Conservation (phyloP, 1,140 invertebrate species). For the Pteromalus puparum region DNA sequence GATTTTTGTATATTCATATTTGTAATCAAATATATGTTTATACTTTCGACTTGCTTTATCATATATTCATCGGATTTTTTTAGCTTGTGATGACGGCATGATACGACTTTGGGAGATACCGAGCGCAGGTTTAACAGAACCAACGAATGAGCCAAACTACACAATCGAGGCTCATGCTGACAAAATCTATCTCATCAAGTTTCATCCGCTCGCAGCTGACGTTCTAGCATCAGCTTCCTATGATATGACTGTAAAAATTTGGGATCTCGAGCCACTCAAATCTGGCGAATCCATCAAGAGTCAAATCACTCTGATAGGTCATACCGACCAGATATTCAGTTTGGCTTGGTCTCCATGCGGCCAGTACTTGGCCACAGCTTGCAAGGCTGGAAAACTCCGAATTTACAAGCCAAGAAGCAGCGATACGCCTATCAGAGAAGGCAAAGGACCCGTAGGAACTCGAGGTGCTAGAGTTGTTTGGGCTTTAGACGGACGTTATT, state of each 20-base stretch:
- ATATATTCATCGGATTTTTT: not conserved
- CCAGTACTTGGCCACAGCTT: slow-evolving; percentile 87
- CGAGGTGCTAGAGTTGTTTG: slow-evolving; percentile 91
- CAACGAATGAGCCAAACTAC: slow-evolving; percentile 80
- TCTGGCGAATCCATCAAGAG: slow-evolving; percentile 70
- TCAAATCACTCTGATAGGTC: slow-evolving; percentile 79
- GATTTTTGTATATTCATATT: not conserved
- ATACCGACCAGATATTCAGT: slow-evolving; percentile 91
- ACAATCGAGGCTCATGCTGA: slow-evolving; percentile 86
- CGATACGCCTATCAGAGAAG: slow-evolving; percentile 82
- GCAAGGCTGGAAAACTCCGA: slow-evolving; percentile 91
- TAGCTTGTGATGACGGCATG: slow-evolving; percentile 93
- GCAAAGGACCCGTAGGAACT: slow-evolving; percentile 89
- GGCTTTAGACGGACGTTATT: slow-evolving; percentile 88
- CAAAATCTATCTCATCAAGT: slow-evolving; percentile 93
- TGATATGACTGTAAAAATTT: slow-evolving; percentile 92
- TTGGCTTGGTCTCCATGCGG: slow-evolving; percentile 95
- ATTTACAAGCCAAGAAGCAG: slow-evolving; percentile 86
- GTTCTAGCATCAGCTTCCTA: slow-evolving; percentile 91
- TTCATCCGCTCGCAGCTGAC: slow-evolving; percentile 91
- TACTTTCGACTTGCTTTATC: not conserved
- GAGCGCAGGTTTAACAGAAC: slow-evolving; percentile 82
- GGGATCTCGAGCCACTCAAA: slow-evolving; percentile 80
- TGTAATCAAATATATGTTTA: not conserved
- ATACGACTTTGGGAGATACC: slow-evolving; percentile 91